These are phyloP conservation scores for Cyprinus carpio DNA, from an alignment of 2,113 vertebrate species.

Conservation along the genomic window DNA sequence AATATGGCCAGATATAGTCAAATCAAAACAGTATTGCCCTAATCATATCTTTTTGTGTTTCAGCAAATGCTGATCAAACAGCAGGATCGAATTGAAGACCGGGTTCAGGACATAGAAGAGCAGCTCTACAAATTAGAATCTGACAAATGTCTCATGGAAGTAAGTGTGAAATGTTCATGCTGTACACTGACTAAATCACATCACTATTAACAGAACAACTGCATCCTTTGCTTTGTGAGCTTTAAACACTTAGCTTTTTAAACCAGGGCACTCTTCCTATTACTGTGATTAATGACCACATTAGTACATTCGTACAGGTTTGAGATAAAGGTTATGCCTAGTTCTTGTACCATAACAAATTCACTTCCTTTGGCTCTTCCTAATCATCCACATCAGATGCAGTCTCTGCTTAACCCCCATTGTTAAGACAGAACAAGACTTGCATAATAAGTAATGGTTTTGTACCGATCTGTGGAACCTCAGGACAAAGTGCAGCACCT, in stretches of 20 bases:
- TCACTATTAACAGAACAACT: not conserved
- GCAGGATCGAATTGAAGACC: slow-evolving; percentile 95
- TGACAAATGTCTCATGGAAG: slow-evolving; percentile 97
- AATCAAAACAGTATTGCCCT: slow-evolving; percentile 1
- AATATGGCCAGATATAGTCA: not conserved
- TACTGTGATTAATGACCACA: slow-evolving; percentile 27
- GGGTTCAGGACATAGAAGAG: slow-evolving; percentile 97
- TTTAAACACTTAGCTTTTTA: not conserved
- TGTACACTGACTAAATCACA: too few species aligned
- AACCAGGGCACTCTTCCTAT: not conserved
- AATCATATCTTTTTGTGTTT: slow-evolving; percentile 28
- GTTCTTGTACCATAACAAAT: slow-evolving; percentile 11
- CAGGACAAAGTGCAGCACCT: slow-evolving; percentile 96
- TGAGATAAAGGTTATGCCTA: not conserved
- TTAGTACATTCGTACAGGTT: slow-evolving; percentile 15
- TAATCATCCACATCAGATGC: slow-evolving; percentile 2
- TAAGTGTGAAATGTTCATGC: slow-evolving; percentile 56
- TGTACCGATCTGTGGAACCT: not conserved
- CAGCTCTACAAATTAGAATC: slow-evolving; percentile 98
- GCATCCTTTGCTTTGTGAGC: not conserved
- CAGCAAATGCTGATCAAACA: slow-evolving; percentile 98
- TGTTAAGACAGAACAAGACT: too few species aligned
- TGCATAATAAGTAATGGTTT: slow-evolving; percentile 6
- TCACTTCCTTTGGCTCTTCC: not conserved
- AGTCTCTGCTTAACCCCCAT: not conserved